Conservation (phyloP, 2,113 vertebrate species). For the Neogobius melanostomus region DNA sequence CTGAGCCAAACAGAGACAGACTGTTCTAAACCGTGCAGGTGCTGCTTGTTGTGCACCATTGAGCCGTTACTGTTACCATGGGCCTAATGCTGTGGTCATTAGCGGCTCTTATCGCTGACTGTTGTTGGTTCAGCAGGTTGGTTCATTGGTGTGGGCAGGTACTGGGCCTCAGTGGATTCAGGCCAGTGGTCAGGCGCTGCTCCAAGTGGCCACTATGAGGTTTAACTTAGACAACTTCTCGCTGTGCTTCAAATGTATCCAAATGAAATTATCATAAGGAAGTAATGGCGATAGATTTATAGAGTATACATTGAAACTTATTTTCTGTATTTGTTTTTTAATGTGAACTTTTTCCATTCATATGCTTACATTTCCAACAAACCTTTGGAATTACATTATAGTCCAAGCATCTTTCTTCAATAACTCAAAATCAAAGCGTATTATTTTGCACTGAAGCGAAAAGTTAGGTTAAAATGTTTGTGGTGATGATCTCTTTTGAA, state of each 20-base stretch:
- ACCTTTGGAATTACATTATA: no score
- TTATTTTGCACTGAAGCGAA: constrained; percentile 35
- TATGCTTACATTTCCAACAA: no score
- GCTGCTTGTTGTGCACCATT: background rate
- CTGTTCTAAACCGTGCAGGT: background rate
- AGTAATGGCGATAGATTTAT: no score
- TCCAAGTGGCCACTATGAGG: background rate
- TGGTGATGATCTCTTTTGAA: constrained; percentile 37
- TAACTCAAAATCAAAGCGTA: constrained; percentile 17
- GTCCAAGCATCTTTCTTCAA: background rate
- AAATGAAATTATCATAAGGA: no score
- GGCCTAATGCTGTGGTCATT: background rate
- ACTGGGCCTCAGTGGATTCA: background rate
- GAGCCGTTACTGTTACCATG: background rate
- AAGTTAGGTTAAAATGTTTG: constrained; percentile 30
- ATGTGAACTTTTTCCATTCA: no score
- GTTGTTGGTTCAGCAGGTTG: constrained; percentile 9
- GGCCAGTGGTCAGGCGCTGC: background rate
- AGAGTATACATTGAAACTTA: no score
- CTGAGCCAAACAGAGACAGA: background rate
- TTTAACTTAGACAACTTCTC: background rate
- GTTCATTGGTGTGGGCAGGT: background rate
- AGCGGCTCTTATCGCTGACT: background rate
- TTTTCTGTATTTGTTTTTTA: no score
- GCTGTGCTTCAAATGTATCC: background rate